Evolutionary conservation across 2,888 invertebrate species (phyloP), one percentile per base, ranked within the genome.

Genomic region (Limenitis camilla): DNA sequence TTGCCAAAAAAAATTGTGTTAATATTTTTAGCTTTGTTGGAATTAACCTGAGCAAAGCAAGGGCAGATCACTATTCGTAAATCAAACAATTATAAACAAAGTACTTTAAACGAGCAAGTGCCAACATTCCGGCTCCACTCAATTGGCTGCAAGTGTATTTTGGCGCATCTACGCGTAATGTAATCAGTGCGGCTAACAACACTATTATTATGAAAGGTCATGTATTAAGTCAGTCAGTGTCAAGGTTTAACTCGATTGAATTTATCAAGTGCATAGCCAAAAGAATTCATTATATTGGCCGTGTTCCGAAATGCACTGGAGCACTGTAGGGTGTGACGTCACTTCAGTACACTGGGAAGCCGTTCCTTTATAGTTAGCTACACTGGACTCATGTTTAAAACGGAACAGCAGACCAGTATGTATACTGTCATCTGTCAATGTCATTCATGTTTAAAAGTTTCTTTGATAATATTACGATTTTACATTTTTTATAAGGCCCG

Each of bases 191-290:
- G 29, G 36, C 32, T 44, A 44, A 35, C 33, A 29, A 28, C 39
- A 9, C 9, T 43, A 6, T 38, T 36, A 30, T 50, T 50, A 43
- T 27, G 50, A 44, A 44, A 50, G 50, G 50, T 44, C 50, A 50
- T 50, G 50, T 40, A 44, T 40, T 19, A 6, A 28, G 8, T 6
- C 6, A 19, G 30, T 32, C 32, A 30, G 28, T 38, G 50, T 50
- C 44, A 43, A 44, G 50, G 50, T 50, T 19, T 33, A 11, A 11
- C 5, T 28, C 10, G 5, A 10, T 29, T 35, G 7, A 10, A 29
- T 10, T 29, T 45, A 29, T 45, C 36, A 36, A 29, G 9, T 28
- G n/a, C 0, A 36, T 9, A 30, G 28, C 36, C 35, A 45, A 45
- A 9, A 45, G 4, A 5, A 5, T 10, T 8, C 29, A 10, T 35